Evolutionary conservation across 2,113 vertebrate genomes (phyloP).

Genomic region (Silurus glanis): DNA sequence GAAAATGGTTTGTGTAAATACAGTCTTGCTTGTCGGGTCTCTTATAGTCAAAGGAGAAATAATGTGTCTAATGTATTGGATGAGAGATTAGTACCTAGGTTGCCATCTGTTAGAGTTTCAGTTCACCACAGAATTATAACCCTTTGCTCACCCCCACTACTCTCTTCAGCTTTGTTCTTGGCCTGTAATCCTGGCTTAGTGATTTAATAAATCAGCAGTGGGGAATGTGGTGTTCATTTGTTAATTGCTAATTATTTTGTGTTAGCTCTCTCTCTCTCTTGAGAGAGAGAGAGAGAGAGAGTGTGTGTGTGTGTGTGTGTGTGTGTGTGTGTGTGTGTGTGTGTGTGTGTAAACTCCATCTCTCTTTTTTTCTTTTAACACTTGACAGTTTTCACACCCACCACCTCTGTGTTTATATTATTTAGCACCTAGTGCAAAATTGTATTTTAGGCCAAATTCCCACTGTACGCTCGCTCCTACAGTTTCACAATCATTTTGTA

Average conservation of each 20-base stretch:
- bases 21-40: neutral
- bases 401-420: neutral
- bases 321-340: no score
- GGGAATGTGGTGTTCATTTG: neutral
- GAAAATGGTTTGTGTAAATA: neutral
- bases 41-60: neutral
- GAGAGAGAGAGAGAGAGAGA: no score
- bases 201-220: neutral
- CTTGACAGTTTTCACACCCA: neutral
- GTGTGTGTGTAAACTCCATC: neutral
- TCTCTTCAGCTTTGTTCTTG: neutral
- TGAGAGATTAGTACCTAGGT: slow-evolving; percentile 43
- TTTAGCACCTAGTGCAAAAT: neutral
- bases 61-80: neutral
- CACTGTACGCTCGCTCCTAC: neutral
- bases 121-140: slow-evolving; percentile 23
- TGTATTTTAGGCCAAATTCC: neutral
- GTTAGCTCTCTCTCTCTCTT: no score
- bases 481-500: neutral
- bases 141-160: neutral
- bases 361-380: neutral
- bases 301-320: no score
- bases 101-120: slow-evolving; percentile 39
- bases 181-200: neutral
- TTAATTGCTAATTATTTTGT: no score